These are phyloP conservation scores for Mustela nigripes DNA, from an alignment of 2,113 vertebrate genomes.

Conservation along the genomic window DNA sequence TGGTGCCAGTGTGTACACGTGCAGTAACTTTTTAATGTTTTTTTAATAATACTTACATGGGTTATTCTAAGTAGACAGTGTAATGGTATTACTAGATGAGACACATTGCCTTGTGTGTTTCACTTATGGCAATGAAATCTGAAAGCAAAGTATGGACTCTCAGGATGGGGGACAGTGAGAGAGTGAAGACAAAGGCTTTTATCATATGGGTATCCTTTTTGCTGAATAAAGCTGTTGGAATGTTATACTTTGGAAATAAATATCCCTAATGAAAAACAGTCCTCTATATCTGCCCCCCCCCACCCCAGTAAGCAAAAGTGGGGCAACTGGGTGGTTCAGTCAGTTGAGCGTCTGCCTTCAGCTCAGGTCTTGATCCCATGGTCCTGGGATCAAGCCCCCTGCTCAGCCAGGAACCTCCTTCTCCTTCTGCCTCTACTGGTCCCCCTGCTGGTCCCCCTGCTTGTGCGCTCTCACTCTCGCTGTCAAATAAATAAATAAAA, in stretches of 20 bases:
- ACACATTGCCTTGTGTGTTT: conserved; percentile 15
- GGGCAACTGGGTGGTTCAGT: not conserved
- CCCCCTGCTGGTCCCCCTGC: not conserved
- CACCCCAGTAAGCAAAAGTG: not conserved
- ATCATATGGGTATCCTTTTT: not conserved
- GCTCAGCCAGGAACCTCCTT: not conserved
- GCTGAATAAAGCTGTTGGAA: not conserved
- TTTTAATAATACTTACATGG: not conserved
- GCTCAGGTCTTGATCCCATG: not conserved
- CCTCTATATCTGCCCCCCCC: not conserved
- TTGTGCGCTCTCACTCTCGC: no score
- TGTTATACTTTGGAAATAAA: conserved; percentile 19
- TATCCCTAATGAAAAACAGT: conserved; percentile 40
- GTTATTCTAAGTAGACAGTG: not conserved
- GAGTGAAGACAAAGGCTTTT: not conserved
- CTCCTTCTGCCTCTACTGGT: not conserved
- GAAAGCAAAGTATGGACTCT: not conserved
- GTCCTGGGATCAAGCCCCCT: not conserved
- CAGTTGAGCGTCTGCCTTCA: not conserved
- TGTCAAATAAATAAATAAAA: not conserved
- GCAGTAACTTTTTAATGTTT: not conserved
- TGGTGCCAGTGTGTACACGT: not conserved
- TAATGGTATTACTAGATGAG: not conserved
- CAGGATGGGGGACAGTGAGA: not conserved
- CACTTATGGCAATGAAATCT: not conserved